Base-by-base conservation (phyloP, 1,140 invertebrate species). In the Trichonephila clavata region DNA sequence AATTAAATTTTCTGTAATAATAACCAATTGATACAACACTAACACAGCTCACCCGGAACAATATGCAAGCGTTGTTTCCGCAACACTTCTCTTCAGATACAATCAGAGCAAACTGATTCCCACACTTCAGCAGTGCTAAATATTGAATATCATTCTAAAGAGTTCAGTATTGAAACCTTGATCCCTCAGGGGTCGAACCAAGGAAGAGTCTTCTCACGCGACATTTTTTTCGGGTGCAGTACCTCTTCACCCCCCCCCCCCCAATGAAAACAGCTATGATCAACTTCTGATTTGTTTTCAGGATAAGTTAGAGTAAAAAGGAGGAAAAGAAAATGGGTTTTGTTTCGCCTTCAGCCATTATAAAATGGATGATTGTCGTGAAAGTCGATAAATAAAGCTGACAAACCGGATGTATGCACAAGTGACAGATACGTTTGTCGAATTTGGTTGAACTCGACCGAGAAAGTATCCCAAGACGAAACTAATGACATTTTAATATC, bases 361-460 rank as follows among this genome's bases (percentile, higher is more conserved):
- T 16, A 27, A 24, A 27, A 71, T 32, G 27, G 68, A 71, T 71
- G 68, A 71, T 71, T 14, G 68, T 32, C 68, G 24, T 71, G 68
- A 71, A 71, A 71, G 68, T 71, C 68, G 24, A 71, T 71, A 71
- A 71, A 71, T 71, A 32, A 27, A 71, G 68, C 32, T 71, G 68
- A 71, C 68, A 71, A 71, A 71, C 68, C 68, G 68, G 68, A 71
- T 71, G 14, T 71, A 71, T 32, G 16, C 16, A 14, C 10, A 32
- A 27, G 14, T 10, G 68, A 13, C 8, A 71, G 16, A 24, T 32
- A 71, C 24, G 68, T 24, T 71, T 0, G 68, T 27, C 32, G 68
- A 71, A 71, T 71, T 71, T 18, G 27, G 10, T 71, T 71, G 68
- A 71, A 71, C 68, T 71, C 27, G 16, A 71, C 14, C 16, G 68